Percentiles rank a stretch among this genome's conserved stretches.
These are phyloP conservation scores for Dynastes tityus DNA, from an alignment of 2,888 invertebrate species.

Conservation along the genomic window DNA sequence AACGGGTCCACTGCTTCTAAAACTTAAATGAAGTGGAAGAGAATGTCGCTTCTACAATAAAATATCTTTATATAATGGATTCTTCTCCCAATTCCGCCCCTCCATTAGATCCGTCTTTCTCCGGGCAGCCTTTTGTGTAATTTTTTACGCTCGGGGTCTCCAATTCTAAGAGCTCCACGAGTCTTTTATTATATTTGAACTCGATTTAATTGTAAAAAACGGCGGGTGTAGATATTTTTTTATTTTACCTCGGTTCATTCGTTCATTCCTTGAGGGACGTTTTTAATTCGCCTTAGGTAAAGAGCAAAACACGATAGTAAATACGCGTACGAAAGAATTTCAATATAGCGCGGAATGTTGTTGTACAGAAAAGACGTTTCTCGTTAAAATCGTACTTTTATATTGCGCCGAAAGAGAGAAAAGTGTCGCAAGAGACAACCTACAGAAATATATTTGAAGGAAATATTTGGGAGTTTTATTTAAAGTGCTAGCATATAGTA, in stretches of 20 bases:
- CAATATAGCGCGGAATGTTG: background rate
- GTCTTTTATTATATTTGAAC: background rate
- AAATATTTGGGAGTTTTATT: too few relatives aligned
- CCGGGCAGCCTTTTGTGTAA: background rate
- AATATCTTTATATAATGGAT: slow-evolving; percentile 22
- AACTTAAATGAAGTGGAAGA: slow-evolving; percentile 28
- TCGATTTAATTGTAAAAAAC: background rate
- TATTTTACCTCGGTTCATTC: too few relatives aligned
- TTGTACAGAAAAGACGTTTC: too few relatives aligned
- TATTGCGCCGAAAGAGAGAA: too few relatives aligned
- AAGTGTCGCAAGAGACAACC: too few relatives aligned
- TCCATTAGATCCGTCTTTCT: background rate
- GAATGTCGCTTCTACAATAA: slow-evolving; percentile 18
- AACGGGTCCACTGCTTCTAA: background rate
- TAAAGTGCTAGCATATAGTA: too few relatives aligned
- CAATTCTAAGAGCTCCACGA: background rate
- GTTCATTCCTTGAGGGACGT: too few relatives aligned
- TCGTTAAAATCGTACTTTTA: too few relatives aligned
- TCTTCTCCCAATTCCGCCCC: background rate
- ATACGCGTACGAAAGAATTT: slow-evolving; percentile 6
- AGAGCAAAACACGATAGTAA: background rate
- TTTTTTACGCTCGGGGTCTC: background rate
- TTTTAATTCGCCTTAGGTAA: too few relatives aligned
- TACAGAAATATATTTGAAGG: too few relatives aligned
- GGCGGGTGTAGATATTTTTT: too few relatives aligned